A percentile compares a stretch with the other conserved stretches of the same genome.
Conservation (phyloP, 2,888 invertebrate genomes). For the Lasius fuliginosus region DNA sequence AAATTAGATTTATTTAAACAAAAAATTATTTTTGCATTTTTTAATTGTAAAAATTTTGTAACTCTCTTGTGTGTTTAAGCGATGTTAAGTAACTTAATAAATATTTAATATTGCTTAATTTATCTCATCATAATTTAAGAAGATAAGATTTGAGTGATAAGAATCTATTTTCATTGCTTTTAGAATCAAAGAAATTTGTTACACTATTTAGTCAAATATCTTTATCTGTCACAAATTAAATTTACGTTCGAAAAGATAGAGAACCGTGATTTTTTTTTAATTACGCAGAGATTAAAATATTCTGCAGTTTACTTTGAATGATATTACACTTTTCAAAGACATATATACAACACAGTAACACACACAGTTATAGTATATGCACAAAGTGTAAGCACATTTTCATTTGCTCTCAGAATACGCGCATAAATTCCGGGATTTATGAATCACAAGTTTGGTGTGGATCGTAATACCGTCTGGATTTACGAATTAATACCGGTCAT, state of each 20-base stretch:
- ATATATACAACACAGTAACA: not conserved
- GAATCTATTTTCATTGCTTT: not conserved
- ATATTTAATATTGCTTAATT: not conserved
- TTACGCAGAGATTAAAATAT: not conserved
- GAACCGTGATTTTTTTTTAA: not conserved
- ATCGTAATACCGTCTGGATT: conserved; percentile 71
- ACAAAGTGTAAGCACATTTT: conserved; percentile 34
- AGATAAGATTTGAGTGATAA: not conserved
- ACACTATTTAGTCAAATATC: conserved; percentile 22
- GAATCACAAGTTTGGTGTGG: conserved; percentile 74
- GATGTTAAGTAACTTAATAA: not conserved
- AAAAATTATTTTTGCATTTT: not conserved
- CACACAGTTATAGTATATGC: conserved; percentile 32
- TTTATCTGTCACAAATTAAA: not conserved
- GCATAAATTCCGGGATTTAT: conserved; percentile 75
- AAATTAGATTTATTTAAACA: not conserved
- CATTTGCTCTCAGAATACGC: conserved; percentile 37
- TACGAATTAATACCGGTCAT: conserved; percentile 76
- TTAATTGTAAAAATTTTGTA: not conserved
- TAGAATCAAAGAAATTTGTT: not conserved
- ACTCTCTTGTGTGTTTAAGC: not conserved
- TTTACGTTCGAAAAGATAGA: not conserved
- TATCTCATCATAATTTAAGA: not conserved
- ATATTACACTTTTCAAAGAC: conserved; percentile 42
- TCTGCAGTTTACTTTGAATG: conserved; percentile 15